Evolutionary conservation across 2,113 vertebrate species (phyloP), one percentile per base, ranked within the genome.

Genomic region (Notarius lentiginosus): DNA sequence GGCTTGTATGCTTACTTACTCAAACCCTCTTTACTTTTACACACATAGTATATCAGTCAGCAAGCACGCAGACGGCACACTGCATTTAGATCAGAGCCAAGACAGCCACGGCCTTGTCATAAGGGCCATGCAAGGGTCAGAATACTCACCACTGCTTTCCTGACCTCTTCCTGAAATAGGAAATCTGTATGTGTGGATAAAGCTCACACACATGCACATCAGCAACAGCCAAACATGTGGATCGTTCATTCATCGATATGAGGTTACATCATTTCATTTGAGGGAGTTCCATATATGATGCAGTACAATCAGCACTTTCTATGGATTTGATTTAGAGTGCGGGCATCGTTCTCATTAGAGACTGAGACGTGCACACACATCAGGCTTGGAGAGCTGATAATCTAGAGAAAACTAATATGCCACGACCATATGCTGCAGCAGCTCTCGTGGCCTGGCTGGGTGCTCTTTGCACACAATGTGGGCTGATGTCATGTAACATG

Each of bases 11-110:
- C 89, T 55, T 89, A 92, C 84, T 91, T 89, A 75, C 34, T 80
- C 79, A 80, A 92, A 92, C 87, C 86, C 84, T 88, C 92, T 91
- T 92, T 89, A 90, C 88, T 92, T 94, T 93, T 89, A 94, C 90
- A 90, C 88, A 90, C 87, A 87, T 86, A 90, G 82, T 93, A 93
- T 91, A 91, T 94, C 92, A 94, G 88, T 93, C 92, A 89, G 80
- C 90, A 82, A 85, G 86, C 87, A 87, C 80, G 83, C 77, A 82
- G 84, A 82, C 75, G 10, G 55, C 24, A n/a, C 47, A 18, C 30
- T 73, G 73, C 49, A 72, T 68, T 18, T 34, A 22, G 82, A 66
- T 58, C 60, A 56, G 14, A 47, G 30, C 61, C 30, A 90, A 85
- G 83, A 66, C 60, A 61, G 72, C 9, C 76, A 84, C 84, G 83